Conservation (phyloP, 2,797 vertebrate genomes). For the Gymnoscopelus braueri region DNA sequence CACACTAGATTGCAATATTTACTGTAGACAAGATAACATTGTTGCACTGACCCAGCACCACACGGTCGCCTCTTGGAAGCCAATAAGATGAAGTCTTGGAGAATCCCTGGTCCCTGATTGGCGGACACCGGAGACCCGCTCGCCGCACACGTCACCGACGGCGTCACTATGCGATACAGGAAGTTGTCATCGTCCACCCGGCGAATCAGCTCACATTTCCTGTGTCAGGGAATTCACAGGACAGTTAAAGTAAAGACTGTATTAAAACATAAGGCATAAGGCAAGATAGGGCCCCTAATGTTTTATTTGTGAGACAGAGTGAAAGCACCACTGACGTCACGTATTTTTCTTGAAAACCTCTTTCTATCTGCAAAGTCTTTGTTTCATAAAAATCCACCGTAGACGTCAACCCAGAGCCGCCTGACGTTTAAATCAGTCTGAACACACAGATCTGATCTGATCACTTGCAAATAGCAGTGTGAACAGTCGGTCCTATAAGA, state of each 20-base stretch:
- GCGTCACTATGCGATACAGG: conserved; percentile 89
- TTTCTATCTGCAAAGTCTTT: too few species aligned
- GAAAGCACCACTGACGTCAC: too few species aligned
- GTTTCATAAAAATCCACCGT: too few species aligned
- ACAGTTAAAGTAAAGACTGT: not conserved
- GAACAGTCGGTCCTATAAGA: too few species aligned
- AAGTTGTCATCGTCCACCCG: conserved; percentile 87
- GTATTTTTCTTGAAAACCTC: too few species aligned
- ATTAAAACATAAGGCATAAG: not conserved
- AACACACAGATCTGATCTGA: too few species aligned
- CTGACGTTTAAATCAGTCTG: too few species aligned
- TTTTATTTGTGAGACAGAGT: too few species aligned
- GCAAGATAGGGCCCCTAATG: too few species aligned
- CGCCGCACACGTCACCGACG: conserved; percentile 58
- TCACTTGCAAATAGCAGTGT: too few species aligned
- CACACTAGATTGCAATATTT: not conserved
- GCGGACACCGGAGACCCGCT: conserved; percentile 77
- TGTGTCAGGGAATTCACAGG: conserved; percentile 52
- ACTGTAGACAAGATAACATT: too few species aligned
- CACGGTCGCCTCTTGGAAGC: conserved; percentile 89
- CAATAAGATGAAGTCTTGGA: conserved; percentile 91
- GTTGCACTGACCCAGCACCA: conserved; percentile 79
- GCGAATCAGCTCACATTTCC: conserved; percentile 86
- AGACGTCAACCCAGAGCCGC: too few species aligned
- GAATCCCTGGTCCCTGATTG: conserved; percentile 68